These are phyloP conservation scores for Megaceryle maxima DNA, from an alignment of 2,113 vertebrate genomes.

Conservation along the genomic window DNA sequence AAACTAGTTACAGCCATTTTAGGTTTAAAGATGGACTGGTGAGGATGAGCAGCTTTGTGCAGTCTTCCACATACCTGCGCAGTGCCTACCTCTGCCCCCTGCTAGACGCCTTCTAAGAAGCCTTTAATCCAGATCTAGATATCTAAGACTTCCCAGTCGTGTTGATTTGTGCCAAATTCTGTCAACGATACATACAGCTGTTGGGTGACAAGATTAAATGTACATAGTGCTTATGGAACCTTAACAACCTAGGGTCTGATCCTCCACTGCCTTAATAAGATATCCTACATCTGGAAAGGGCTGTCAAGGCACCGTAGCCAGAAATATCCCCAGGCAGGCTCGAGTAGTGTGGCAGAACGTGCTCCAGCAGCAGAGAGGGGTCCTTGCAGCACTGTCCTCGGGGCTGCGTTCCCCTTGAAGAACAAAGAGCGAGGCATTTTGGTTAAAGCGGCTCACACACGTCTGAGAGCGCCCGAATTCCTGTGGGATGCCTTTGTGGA, in stretches of 20 bases:
- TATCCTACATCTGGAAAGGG: background rate
- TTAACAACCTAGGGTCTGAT: background rate
- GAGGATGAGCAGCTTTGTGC: background rate
- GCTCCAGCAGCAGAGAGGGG: no score
- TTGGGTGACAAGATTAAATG: background rate
- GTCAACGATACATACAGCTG: background rate
- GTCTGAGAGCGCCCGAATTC: background rate
- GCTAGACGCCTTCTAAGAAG: background rate
- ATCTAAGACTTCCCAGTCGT: background rate
- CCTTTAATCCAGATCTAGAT: fast-evolving
- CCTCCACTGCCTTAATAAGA: background rate
- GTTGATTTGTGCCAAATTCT: slow-evolving; percentile 53
- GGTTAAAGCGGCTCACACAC: background rate
- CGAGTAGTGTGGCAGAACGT: fast-evolving
- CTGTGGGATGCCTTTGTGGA: fast-evolving
- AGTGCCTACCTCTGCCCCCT: background rate
- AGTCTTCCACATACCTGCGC: fast-evolving
- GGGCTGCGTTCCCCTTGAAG: background rate
- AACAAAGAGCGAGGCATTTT: fast-evolving
- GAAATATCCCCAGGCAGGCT: fast-evolving
- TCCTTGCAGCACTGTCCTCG: background rate
- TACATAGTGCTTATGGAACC: fast-evolving
- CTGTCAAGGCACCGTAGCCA: background rate
- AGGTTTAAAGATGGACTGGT: background rate
- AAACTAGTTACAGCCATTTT: background rate